Evolutionary conservation across 2,797 vertebrate species (phyloP).

Genomic region (Psittacula derbiana): DNA sequence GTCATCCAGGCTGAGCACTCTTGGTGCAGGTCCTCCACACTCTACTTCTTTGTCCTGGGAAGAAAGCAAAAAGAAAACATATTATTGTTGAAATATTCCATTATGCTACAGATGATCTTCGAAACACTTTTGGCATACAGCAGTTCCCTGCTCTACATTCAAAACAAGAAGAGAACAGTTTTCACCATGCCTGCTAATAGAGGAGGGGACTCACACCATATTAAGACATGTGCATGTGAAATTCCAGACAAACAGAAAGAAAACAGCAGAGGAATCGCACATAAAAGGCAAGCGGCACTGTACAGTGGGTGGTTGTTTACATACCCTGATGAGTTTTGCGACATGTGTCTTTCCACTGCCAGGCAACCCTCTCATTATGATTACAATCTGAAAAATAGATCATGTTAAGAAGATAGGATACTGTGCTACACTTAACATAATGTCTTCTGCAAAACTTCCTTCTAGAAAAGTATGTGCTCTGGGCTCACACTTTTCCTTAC

Average conservation of each 20-base stretch:
- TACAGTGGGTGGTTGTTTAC: slow-evolving; percentile 33
- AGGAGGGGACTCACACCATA: neutral
- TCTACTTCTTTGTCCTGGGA: slow-evolving; percentile 97
- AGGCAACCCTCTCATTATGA: slow-evolving; percentile 97
- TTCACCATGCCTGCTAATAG: neutral
- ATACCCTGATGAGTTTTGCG: slow-evolving; percentile 95
- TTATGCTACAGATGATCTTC: neutral
- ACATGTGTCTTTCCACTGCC: slow-evolving; percentile 98
- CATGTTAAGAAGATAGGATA: neutral
- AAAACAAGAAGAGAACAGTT: neutral
- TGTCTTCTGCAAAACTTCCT: neutral
- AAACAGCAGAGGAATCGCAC: neutral
- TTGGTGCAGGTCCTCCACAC: slow-evolving; percentile 93
- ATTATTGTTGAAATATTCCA: neutral
- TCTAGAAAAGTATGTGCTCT: neutral
- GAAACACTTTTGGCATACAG: neutral
- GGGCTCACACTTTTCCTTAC: neutral
- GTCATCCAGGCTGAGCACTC: slow-evolving; percentile 96
- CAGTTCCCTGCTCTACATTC: neutral
- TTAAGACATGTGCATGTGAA: neutral
- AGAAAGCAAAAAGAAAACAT: neutral
- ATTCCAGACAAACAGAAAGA: neutral
- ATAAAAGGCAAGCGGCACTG: neutral
- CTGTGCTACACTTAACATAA: neutral
- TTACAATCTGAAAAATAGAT: slow-evolving; percentile 88